These are phyloP conservation scores for Pyrocoelia pectoralis DNA, from an alignment of 2,888 invertebrate genomes.

Conservation along the genomic window DNA sequence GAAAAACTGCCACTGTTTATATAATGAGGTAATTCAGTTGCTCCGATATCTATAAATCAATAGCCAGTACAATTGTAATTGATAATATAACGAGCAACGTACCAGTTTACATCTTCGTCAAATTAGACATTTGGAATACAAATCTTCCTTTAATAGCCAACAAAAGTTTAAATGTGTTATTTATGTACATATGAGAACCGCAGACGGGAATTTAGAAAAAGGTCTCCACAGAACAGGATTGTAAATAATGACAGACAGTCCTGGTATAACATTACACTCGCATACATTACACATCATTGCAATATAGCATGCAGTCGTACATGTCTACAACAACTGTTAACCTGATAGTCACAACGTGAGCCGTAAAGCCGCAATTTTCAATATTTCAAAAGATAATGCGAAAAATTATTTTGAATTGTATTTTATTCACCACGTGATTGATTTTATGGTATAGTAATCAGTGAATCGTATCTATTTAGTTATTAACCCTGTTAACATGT, in stretches of 20 bases:
- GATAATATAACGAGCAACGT: not conserved
- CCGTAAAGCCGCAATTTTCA: conserved; percentile 4
- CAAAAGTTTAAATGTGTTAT: conserved; percentile 1
- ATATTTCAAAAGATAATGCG: not conserved
- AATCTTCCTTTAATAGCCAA: not conserved
- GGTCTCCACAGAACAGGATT: conserved; percentile 37
- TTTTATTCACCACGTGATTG: not conserved
- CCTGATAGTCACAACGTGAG: not conserved
- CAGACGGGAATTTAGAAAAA: conserved; percentile 19
- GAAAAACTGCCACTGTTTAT: too few relatives aligned
- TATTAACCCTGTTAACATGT: too few relatives aligned
- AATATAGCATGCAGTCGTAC: conserved; percentile 40
- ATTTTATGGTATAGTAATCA: not conserved
- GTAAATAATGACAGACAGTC: conserved; percentile 46
- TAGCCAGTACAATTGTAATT: not conserved
- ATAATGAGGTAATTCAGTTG: too few relatives aligned
- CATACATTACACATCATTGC: conserved; percentile 45
- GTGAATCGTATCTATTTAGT: too few relatives aligned
- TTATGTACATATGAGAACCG: conserved; percentile 13
- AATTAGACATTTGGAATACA: conserved; percentile 1
- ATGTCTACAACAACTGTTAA: conserved; percentile 44
- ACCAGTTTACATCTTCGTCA: not conserved
- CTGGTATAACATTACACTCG: conserved; percentile 47
- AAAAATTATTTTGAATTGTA: conserved; percentile 3
- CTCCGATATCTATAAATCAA: too few relatives aligned